Evolutionary conservation across 2,888 invertebrate genomes (phyloP).

Genomic region (Drosophila yooni): DNA sequence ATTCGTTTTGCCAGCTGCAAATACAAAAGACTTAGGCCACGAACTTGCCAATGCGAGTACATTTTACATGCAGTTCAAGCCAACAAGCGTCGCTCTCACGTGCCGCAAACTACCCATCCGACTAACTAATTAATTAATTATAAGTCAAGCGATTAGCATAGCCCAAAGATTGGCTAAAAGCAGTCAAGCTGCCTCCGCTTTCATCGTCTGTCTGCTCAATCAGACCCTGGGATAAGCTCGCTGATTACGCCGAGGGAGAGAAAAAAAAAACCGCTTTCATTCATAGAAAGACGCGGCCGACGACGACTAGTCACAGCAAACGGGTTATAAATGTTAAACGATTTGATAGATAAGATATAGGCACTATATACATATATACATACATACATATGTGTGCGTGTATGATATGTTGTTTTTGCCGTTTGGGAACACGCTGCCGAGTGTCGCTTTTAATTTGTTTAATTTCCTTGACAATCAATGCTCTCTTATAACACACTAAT

Average conservation of each 20-base stretch:
- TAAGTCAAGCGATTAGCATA: constrained; percentile 74
- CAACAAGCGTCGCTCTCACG: background rate
- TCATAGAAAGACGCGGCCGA: constrained; percentile 61
- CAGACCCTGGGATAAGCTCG: constrained; percentile 50
- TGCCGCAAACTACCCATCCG: constrained; percentile 31
- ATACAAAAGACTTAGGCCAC: constrained; percentile 63
- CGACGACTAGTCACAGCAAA: constrained; percentile 49
- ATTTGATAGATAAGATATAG: constrained; percentile 74
- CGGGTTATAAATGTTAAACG: constrained; percentile 77
- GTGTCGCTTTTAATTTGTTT: constrained; percentile 77
- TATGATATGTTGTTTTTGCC: constrained; percentile 20
- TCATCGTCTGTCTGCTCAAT: constrained; percentile 38
- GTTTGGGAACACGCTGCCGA: constrained; percentile 68
- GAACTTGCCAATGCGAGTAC: constrained; percentile 43
- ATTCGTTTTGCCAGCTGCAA: constrained; percentile 54
- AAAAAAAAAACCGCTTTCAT: constrained; percentile 65
- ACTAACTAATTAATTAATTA: constrained; percentile 74
- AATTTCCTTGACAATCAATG: constrained; percentile 47
- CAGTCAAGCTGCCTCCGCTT: constrained; percentile 52
- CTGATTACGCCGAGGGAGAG: constrained; percentile 51
- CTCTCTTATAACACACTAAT: constrained; percentile 45
- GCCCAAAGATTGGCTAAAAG: constrained; percentile 49
- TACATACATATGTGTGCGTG: background rate
- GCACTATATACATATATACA: constrained; percentile 6
- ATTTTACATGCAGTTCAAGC: background rate